Conservation (phyloP, 2,113 vertebrate genomes). For the Aegithalos caudatus region DNA sequence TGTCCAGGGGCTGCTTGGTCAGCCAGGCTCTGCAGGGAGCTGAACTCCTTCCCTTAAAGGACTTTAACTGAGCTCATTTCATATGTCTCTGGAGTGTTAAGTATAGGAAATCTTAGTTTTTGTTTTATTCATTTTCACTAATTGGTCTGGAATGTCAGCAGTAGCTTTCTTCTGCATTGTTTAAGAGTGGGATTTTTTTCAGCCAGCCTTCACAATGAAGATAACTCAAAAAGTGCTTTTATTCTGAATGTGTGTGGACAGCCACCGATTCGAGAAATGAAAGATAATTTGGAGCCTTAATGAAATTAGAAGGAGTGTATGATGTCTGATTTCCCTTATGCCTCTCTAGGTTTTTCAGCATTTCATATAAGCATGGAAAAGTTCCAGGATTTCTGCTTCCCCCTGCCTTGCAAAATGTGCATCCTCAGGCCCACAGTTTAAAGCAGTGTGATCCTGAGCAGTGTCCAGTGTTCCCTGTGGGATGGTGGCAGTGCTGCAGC, state of each 20-base stretch:
- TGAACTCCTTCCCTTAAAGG: neutral
- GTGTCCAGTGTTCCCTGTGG: neutral
- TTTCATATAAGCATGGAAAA: neutral
- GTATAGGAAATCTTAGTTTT: neutral
- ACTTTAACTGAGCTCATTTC: neutral
- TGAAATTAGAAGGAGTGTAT: neutral
- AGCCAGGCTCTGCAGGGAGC: neutral
- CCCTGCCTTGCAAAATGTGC: neutral
- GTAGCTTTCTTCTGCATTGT: neutral
- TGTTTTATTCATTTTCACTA: neutral
- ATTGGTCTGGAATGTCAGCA: neutral
- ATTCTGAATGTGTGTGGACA: neutral
- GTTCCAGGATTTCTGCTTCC: neutral
- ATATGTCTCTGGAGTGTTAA: neutral
- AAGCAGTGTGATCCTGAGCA: neutral
- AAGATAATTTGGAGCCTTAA: neutral
- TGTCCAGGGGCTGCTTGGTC: neutral
- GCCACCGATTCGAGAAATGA: neutral
- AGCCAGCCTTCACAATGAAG: neutral
- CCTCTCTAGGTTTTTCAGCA: neutral
- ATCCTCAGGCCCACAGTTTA: neutral
- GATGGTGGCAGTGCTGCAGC: rapidly evolving
- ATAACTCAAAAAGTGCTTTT: neutral
- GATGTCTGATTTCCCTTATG: neutral
- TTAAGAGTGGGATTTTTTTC: neutral